These are phyloP conservation scores for Muntiacus reevesi DNA, from an alignment of 2,113 vertebrate species.

Conservation along the genomic window DNA sequence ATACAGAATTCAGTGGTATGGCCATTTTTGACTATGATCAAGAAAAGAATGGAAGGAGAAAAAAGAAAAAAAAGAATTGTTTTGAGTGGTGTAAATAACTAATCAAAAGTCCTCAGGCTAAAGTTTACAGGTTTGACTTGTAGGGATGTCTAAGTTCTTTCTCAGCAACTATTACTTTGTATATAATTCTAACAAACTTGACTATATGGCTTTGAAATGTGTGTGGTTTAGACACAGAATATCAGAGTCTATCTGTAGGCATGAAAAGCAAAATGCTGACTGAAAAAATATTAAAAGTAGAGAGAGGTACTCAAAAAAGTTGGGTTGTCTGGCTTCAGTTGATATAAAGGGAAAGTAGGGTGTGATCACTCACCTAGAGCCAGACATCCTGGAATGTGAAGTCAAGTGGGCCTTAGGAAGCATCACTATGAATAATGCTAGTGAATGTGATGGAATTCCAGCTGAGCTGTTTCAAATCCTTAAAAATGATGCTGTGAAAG, in stretches of 20 bases:
- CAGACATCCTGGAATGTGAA: neutral
- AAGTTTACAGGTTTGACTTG: neutral
- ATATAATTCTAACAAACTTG: neutral
- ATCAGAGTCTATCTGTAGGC: neutral
- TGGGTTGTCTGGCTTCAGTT: neutral
- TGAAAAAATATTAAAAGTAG: neutral
- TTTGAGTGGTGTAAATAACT: neutral
- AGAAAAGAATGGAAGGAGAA: neutral
- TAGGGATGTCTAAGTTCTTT: neutral
- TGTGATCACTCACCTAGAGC: neutral
- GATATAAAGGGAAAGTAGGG: neutral
- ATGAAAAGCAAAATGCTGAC: neutral
- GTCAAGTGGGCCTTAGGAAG: neutral
- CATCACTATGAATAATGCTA: neutral
- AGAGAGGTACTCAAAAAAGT: neutral
- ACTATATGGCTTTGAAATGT: neutral
- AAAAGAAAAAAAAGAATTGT: neutral
- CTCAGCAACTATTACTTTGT: neutral
- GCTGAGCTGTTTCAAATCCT: neutral
- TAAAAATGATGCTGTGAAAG: neutral
- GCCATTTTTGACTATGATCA: neutral
- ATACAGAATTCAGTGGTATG: neutral
- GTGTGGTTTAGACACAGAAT: neutral
- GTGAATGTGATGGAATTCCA: neutral
- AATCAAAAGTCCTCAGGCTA: neutral